Conservation (phyloP, 35 echinoderm and acorn worm genomes). For the Diadema setosum region DNA sequence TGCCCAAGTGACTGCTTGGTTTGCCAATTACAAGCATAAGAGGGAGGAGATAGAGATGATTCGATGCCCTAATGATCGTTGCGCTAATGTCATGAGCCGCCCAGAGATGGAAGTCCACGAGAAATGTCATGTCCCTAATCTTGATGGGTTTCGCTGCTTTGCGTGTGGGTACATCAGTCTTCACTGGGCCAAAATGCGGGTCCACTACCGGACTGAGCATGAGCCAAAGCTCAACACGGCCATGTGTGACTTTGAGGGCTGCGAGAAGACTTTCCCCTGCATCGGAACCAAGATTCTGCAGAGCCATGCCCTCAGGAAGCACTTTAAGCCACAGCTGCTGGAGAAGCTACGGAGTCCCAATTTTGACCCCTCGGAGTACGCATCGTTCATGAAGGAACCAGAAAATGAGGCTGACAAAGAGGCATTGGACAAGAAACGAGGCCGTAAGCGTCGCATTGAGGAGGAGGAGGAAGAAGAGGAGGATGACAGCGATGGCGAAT, state of each 20-base stretch:
- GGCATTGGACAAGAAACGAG: not conserved
- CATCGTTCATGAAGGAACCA: not conserved
- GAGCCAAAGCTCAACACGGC: constrained; percentile 1
- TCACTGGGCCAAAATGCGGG: constrained; percentile 78
- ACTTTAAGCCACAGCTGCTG: constrained; percentile 42
- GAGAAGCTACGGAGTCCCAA: not conserved
- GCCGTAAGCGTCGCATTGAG: not conserved
- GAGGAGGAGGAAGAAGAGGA: not conserved
- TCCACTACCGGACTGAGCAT: constrained; percentile 56
- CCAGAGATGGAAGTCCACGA: constrained; percentile 48
- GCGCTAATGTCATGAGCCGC: constrained; percentile 3
- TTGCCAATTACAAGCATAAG: not conserved
- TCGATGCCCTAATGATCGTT: not conserved
- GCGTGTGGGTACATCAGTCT: constrained; percentile 36
- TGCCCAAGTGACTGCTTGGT: not conserved
- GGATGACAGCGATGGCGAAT: not conserved
- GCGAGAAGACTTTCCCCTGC: constrained; percentile 26
- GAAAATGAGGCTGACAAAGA: not conserved
- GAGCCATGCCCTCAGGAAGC: constrained; percentile 48
- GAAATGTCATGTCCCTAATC: constrained; percentile 48
- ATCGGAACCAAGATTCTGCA: constrained; percentile 32
- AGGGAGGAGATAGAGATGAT: not conserved
- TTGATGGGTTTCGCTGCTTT: constrained; percentile 73
- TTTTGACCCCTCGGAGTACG: not conserved
- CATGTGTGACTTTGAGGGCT: constrained; percentile 47